Evolutionary conservation across 2,888 invertebrate genomes (phyloP), one percentile per base, ranked within the genome.

Genomic region (Therioaphis trifolii): DNA sequence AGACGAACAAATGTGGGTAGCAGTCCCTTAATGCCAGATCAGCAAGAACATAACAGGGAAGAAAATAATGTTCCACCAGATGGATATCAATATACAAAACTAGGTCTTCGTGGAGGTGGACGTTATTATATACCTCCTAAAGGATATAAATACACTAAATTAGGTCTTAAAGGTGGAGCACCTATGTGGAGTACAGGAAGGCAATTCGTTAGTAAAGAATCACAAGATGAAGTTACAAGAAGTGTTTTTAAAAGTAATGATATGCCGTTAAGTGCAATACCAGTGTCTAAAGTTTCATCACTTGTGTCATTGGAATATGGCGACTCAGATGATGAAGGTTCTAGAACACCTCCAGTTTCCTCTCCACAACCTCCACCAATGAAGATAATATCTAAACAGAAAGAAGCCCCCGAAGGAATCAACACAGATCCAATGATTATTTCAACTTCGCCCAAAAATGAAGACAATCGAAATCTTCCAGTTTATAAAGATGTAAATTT

Each of bases 261-360:
- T 49, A 85, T 85, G 75, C 69, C 84, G 27, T 29, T 79, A 29
- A 84, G 68, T 84, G 85, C 80, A 35, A 85, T 84, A 66, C 80
- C 86, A 46, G 82, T 85, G 86, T 89, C 89, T 43, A 90, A 90
- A 86, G 89, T 89, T 27, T 89, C 90, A 66, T 91, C 91, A 0
- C 86, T 92, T 27, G 91, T 91, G 0, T 91, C 91, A 86, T 90
- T 90, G 0, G 92, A 92, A 87, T 91, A 91, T 86, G 91, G 91
- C 86, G 92, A 92, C 85, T 90, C 91, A 85, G 92, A 92, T 86
- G 91, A 91, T 85, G 91, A 91, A 84, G 91, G 91, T 7, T 91
- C 86, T n/a, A 84, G 85, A 63, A 85, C 86, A n/a, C 86, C 87
- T 52, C 86, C 87, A 15, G 85, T 86, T 15, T 86, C 86, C 18